These are phyloP conservation scores for Atherinosoma microstoma DNA, from an alignment of 2,797 vertebrate species.

Conservation along the genomic window DNA sequence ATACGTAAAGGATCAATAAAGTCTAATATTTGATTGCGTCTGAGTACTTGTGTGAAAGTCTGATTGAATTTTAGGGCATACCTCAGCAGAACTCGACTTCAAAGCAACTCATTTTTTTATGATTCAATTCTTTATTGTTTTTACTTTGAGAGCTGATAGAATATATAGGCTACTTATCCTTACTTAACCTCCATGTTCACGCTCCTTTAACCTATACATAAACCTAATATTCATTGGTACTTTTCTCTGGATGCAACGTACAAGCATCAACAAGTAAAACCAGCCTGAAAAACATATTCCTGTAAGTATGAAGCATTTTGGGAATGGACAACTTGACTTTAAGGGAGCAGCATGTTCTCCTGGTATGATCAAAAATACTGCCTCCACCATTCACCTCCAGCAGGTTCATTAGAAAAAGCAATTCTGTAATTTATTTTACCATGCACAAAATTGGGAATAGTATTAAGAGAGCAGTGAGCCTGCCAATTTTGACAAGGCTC, in stretches of 20 bases:
- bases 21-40: background rate
- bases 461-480: constrained; percentile 27
- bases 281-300: constrained; percentile 24
- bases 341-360: constrained; percentile 28
- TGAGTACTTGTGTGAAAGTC: background rate
- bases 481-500: constrained; percentile 47
- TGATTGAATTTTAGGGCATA: background rate
- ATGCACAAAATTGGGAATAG: constrained; percentile 34
- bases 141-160: constrained; percentile 29
- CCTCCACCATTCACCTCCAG: constrained; percentile 53
- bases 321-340: constrained; percentile 51
- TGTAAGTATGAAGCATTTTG: constrained; percentile 26
- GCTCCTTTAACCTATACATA: constrained; percentile 14
- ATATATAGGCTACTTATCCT: constrained; percentile 45
- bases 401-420: constrained; percentile 62
- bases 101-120: constrained; percentile 9
- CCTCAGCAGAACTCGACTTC: background rate
- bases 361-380: constrained; percentile 35
- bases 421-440: constrained; percentile 57
- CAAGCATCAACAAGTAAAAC: constrained; percentile 24
- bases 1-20: background rate
- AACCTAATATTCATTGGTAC: constrained; percentile 15
- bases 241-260: constrained; percentile 20
- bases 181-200: constrained; percentile 3
- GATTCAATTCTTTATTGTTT: constrained; percentile 11